Evolutionary conservation across 2,113 vertebrate genomes (phyloP), one percentile per base, ranked within the genome.

Genomic region (Acanthochromis polyacanthus): DNA sequence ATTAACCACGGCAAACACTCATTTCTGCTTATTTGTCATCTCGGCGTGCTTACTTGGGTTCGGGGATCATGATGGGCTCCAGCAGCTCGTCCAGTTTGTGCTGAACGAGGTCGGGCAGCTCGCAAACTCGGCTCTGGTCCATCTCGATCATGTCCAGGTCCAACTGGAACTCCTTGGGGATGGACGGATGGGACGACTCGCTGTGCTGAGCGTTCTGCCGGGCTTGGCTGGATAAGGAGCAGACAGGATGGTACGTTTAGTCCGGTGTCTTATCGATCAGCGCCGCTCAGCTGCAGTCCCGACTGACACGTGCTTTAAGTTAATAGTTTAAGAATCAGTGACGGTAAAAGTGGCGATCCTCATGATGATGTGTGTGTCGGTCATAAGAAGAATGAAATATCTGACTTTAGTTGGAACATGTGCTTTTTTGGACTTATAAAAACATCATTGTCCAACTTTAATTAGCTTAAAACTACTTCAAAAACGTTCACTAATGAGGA

Each of bases 101-200:
- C 81, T 99, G 97, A 55, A 99, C 97, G 17, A 99, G 96, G 73
- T 98, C 97, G 0, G 98, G 98, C 93, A 99, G 95, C 88, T 99
- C 98, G 16, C 96, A 94, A 62, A 97, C 96, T 0, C 94, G 90
- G 22, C 95, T 93, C 11, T 94, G 97, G 92, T 99, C 97, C 76
- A 95, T 96, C 91, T 99, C 98, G 48, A 99, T 99, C 91, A 98
- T 97, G 89, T 99, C 98, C 75, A 99, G 93, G 90, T 99, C 98
- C 85, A 99, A 90, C 85, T 99, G 98, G 91, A 99, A 99, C 89
- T 98, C 97, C 64, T 96, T 96, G 10, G 96, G 97, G 80, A 99
- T 95, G 11, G 95, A 88, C 3, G 96, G 96, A 72, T 93, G 87
- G 10, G 91, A 83, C 0, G 95, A 55, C 55, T 96, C 93, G 38